Evolutionary conservation across 92 coral and sea anemone genomes (phyloP), one percentile per base, ranked within the genome.

Genomic region (Bergia puertoricense): DNA sequence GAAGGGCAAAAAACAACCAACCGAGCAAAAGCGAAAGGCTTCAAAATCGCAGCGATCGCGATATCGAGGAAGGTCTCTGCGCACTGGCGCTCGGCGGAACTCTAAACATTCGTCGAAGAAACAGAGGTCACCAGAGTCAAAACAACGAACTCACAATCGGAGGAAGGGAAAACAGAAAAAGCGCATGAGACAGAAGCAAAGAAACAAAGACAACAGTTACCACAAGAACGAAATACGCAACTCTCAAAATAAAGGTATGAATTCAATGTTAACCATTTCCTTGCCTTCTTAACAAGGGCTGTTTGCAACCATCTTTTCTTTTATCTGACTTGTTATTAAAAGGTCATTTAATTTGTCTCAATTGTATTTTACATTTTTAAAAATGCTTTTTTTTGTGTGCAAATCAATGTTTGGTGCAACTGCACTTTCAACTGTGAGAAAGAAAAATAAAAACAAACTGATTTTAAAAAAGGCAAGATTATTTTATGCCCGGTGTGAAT

Each of bases 81-180:
- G 87, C 46, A 22, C 79, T 84, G 56, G 76, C n/a, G 16, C 75
- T 41, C 0, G 68, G 43, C 22, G 44, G 30, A 51, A 51, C 44
- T 71, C 77, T 39, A 46, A 18, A 22, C 30, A 23, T 30, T 42
- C n/a, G 7, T 2, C 62, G 3, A 30, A 68, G 37, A 82, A 72
- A 23, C 78, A 54, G 44, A 69, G 45, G 74, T 38, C 40, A 3
- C 20, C 65, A 8, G 44, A 5, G 4, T 46, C 87, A 68, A 84
- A 84, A 84, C 46, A 76, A 40, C 80, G 80, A 76, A n/a, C 4
- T 39, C 14, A 73, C 11, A 69, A 46, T 10, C 76, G 77, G 6
- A 84, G 40, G n/a, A 68, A 10, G 10, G 87, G 68, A 45, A 69
- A 67, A 46, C 39, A 82, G 11, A 82, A 83, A 78, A 67, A 45